Evolutionary conservation across 2,888 invertebrate species (phyloP).

Genomic region (Chrysolina haemoptera): DNA sequence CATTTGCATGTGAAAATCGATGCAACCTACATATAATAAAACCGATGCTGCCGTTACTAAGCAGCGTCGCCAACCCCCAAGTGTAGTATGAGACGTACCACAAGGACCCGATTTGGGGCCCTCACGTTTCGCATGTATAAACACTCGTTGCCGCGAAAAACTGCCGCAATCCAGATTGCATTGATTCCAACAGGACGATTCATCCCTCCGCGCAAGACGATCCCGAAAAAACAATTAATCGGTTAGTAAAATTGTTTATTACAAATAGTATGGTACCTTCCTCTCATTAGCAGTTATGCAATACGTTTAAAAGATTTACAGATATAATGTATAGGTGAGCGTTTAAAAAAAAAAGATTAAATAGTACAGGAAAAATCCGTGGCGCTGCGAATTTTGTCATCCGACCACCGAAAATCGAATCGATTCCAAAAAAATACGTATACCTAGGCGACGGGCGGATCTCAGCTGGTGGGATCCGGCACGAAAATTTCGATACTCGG

Average conservation of each 20-base stretch:
- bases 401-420: slow-evolving; percentile 23
- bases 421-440: slow-evolving; percentile 13
- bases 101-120: slow-evolving; percentile 2
- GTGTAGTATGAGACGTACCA: neutral
- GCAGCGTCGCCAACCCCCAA: neutral
- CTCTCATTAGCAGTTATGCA: slow-evolving; percentile 41
- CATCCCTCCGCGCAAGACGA: neutral
- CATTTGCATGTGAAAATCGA: slow-evolving; percentile 15
- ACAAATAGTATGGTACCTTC: slow-evolving; percentile 32
- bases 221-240: slow-evolving; percentile 18
- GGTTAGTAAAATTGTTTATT: slow-evolving; percentile 26
- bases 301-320: slow-evolving; percentile 34
- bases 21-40: neutral
- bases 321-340: slow-evolving; percentile 45
- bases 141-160: neutral
- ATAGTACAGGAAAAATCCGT: slow-evolving; percentile 28
- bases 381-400: slow-evolving; percentile 23
- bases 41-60: neutral
- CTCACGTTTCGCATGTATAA: slow-evolving; percentile 4
- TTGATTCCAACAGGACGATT: neutral
- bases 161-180: neutral
- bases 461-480: slow-evolving; percentile 67
- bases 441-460: slow-evolving; percentile 45
- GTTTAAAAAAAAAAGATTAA: slow-evolving; percentile 39
- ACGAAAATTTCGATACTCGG: slow-evolving; percentile 69